Base-by-base conservation (phyloP, 1,140 invertebrate species). In the Bombus huntii region DNA sequence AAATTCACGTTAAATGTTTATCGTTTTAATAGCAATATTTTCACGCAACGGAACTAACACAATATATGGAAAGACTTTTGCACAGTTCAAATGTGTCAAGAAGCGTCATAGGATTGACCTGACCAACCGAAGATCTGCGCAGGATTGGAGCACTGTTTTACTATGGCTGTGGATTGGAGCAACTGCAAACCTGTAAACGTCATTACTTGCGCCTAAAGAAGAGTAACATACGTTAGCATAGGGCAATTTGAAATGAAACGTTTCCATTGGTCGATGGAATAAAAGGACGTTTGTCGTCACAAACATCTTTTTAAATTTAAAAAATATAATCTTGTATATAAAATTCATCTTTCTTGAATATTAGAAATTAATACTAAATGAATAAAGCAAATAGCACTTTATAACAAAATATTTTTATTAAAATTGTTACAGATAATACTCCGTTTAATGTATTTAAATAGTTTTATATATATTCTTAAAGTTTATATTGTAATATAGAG, bases 131-230 rank as follows among this genome's bases (percentile, higher is more conserved):
- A 80, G 57, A 44, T 59, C 70, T 87, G 47, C 44, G 22, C 39
- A 22, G 86, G 70, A 85, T 87, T 85, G 83, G 83, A 87, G 83
- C 12, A 81, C 47, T 18, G 18, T 22, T 22, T 22, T 53, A 22
- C 0, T 22, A 22, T 18, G 18, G 6, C 47, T 53, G 18, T 53
- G 83, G 70, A 87, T 87, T 85, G 83, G 83, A 87, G 83, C 18
- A 85, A 81, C 70, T 87, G 34, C 71, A n/a, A 13, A 18, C 34
- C 34, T 42, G 31, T 53, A 42, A 68, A 37, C 81, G 66, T 77
- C 47, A 77, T 65, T 47, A 47, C 34, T 15, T 28, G 9, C 4
- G 2, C 1, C 3, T 25, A 44, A 18, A 34, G 81, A 8, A 74
- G 81, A 74, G 85, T 42, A 70, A 12, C 22, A 53, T 53, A 68